Conservation (phyloP, 1,140 invertebrate species). For the Nasonia giraulti region DNA sequence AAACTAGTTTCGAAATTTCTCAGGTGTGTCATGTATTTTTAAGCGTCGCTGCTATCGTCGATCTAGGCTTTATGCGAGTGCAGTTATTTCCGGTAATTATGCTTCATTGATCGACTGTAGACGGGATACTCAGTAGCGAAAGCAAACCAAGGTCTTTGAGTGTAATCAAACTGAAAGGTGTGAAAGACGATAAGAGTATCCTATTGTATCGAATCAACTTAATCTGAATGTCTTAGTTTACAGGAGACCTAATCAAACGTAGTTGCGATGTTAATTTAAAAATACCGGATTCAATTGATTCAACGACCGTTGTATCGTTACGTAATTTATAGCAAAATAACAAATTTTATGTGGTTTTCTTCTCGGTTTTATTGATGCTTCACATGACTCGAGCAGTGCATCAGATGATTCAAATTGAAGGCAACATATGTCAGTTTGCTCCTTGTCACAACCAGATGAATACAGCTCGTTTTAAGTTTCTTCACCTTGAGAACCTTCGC, state of each 20-base stretch:
- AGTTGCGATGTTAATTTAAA: not conserved
- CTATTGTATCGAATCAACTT: not conserved
- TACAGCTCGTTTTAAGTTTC: not conserved
- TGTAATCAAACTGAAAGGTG: not conserved
- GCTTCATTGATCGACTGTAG: not conserved
- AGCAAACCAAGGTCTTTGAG: not conserved
- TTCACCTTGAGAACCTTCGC: not conserved
- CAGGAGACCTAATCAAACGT: not conserved
- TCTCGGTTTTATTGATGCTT: not conserved
- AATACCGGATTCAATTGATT: no score
- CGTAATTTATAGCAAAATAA: not conserved
- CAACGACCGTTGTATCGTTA: not conserved
- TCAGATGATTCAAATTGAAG: not conserved
- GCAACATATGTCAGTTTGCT: not conserved
- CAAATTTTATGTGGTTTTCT: not conserved
- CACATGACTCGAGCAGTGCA: not conserved
- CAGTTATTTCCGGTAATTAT: slow-evolving; percentile 1
- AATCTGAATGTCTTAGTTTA: not conserved
- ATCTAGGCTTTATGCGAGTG: not conserved
- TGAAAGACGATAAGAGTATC: slow-evolving; percentile 20
- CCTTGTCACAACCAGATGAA: no score
- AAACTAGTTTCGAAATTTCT: not conserved
- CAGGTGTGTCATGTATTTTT: not conserved
- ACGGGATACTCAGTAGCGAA: not conserved
- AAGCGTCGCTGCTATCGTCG: not conserved